A percentile compares a stretch with the other conserved stretches of the same genome.
These are phyloP conservation scores for Cryptocheilus praepositus DNA, from an alignment of 2,888 invertebrate genomes.

Conservation along the genomic window DNA sequence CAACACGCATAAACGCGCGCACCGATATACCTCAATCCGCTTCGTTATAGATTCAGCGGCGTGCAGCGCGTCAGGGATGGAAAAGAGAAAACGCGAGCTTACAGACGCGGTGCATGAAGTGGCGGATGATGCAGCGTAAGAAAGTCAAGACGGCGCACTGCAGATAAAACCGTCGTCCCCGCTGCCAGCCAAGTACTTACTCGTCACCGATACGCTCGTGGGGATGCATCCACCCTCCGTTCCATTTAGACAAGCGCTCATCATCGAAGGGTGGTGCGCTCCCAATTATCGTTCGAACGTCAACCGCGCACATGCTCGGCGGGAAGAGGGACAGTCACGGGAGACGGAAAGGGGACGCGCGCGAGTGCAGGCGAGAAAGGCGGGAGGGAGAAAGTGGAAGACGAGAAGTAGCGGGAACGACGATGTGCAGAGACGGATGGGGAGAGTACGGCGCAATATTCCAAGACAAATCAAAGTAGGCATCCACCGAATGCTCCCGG, in stretches of 20 bases:
- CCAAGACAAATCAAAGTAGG: slow-evolving; percentile 67
- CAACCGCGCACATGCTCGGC: neutral
- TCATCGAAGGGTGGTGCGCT: slow-evolving; percentile 15
- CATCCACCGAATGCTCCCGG: slow-evolving; percentile 63
- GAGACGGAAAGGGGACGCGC: neutral
- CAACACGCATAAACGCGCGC: too few species aligned
- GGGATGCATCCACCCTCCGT: slow-evolving; percentile 13
- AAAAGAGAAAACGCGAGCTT: too few species aligned
- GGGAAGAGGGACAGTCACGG: neutral
- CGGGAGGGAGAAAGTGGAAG: slow-evolving; percentile 3
- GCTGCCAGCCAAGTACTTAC: too few species aligned
- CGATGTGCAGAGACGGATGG: slow-evolving; percentile 19
- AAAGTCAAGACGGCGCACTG: too few species aligned
- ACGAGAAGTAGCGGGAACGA: neutral
- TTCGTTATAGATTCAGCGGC: too few species aligned
- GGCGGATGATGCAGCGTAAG: too few species aligned
- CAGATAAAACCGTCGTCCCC: too few species aligned
- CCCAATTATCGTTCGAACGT: slow-evolving; percentile 26
- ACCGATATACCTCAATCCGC: too few species aligned
- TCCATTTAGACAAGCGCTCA: slow-evolving; percentile 18
- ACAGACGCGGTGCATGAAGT: too few species aligned
- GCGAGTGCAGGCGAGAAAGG: slow-evolving; percentile 7
- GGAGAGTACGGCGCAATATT: slow-evolving; percentile 53
- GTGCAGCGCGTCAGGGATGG: too few species aligned
- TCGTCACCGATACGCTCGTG: neutral